These are phyloP conservation scores for Deilephila porcellus DNA, from an alignment of 2,888 invertebrate genomes.

Conservation along the genomic window DNA sequence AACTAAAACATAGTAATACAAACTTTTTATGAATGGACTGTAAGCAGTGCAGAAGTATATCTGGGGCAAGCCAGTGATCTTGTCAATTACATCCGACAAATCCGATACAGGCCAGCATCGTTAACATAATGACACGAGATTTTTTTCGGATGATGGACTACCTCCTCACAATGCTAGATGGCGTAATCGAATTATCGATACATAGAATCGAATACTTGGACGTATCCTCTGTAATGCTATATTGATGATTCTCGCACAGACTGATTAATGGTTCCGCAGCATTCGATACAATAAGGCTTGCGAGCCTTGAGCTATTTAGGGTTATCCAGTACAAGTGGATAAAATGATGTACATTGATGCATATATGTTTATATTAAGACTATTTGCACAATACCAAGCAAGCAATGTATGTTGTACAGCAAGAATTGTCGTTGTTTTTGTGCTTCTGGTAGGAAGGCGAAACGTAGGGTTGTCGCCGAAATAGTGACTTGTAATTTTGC, in stretches of 20 bases:
- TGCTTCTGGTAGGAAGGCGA: conserved; percentile 47
- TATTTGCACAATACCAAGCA: conserved; percentile 20
- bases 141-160: conserved; percentile 75
- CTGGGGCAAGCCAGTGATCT: background rate
- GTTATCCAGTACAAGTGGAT: conserved; percentile 42
- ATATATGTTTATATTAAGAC: background rate
- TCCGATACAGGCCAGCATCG: conserved; percentile 35
- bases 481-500: conserved; percentile 77
- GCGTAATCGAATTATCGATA: conserved; percentile 80
- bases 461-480: conserved; percentile 81
- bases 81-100: conserved; percentile 14
- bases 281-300: conserved; percentile 74
- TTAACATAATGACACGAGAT: conserved; percentile 63
- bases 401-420: conserved; percentile 44
- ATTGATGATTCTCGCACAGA: conserved; percentile 82
- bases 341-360: conserved; percentile 50
- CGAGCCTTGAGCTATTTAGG: conserved; percentile 59
- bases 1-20: no score
- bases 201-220: conserved; percentile 81
- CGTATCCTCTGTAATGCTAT: conserved; percentile 79
- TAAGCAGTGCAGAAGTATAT: background rate
- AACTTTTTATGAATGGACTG: background rate
- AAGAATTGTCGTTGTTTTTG: conserved; percentile 28
- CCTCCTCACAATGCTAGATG: conserved; percentile 67
- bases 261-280: conserved; percentile 81